These are phyloP conservation scores for Drusus annulatus DNA, from an alignment of 1,140 invertebrate species.

Conservation along the genomic window DNA sequence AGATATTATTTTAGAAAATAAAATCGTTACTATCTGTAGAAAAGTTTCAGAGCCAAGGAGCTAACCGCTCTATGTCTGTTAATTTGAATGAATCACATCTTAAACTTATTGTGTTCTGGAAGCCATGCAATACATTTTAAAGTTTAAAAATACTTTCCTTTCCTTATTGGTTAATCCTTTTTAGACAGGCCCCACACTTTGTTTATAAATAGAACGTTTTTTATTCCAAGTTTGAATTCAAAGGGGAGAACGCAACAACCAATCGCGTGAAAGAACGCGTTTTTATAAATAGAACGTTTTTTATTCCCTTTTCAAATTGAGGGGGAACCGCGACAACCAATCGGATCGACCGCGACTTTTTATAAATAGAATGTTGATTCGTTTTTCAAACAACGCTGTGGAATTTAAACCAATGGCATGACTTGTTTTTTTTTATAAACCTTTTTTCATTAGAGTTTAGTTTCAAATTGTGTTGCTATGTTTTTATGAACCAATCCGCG, in stretches of 20 bases:
- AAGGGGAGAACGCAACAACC: slow-evolving; percentile 39
- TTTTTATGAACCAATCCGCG: background rate
- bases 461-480: too few species aligned
- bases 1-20: too few species aligned
- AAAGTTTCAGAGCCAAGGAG: too few species aligned
- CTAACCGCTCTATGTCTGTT: too few species aligned
- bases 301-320: slow-evolving; percentile 46
- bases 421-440: background rate
- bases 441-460: too few species aligned
- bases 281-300: slow-evolving; percentile 55
- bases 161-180: slow-evolving; percentile 19
- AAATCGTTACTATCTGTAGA: too few species aligned
- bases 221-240: slow-evolving; percentile 40
- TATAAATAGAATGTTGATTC: slow-evolving; percentile 41
- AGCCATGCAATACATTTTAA: too few species aligned
- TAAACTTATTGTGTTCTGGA: too few species aligned
- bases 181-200: background rate
- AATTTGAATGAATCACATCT: too few species aligned
- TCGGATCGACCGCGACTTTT: slow-evolving; percentile 21
- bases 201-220: slow-evolving; percentile 49
- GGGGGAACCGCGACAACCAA: slow-evolving; percentile 38
- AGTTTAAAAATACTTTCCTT: background rate
- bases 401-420: slow-evolving; percentile 3
- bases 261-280: slow-evolving; percentile 6
- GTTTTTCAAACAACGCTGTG: slow-evolving; percentile 16